Evolutionary conservation across 2,113 vertebrate genomes (phyloP), one percentile per base, ranked within the genome.

Genomic region (Hemichromis elongatus): DNA sequence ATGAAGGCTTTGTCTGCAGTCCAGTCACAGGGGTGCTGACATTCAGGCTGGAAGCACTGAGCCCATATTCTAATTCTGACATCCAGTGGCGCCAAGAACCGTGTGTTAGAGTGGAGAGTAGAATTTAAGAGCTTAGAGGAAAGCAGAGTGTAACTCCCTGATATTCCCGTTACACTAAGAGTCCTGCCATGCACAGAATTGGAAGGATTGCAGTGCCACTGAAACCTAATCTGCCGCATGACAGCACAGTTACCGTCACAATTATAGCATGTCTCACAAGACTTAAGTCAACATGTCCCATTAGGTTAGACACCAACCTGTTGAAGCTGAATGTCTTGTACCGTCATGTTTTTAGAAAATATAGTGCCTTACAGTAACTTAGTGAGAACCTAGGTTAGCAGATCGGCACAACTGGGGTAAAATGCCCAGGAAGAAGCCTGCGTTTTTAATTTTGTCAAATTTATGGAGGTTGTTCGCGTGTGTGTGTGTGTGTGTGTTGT

Each of bases 171-270:
- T 77, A 85, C 75, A 84, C 88, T 85, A 83, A 92, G 88, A 86
- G 79, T 91, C 83, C 87, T 86, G 87, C 81, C 80, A 83, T 90
- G 81, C 18, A 19, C 78, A 84, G 93, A 91, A 92, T 94, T 94
- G 92, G 77, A 9, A 77, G 81, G 59, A 89, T 83, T 19, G 79
- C 82, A 35, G 88, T 80, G 86, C 90, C 80, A 88, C 92, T 50
- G 94, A 81, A 94, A 95, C 91, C 79, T 54, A 82, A 93, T 92
- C 90, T 84, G 87, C 81, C 88, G 84, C 93, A 92, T 93, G 93
- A 94, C 92, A 90, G 92, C 91, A 86, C 89, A 90, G 86, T 93
- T 94, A 95, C 93, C 77, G 33, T 37, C 59, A 91, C 86, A 80
- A 54, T 93, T 93, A 91, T 92, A 93, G 86, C 89, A 77, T 61